Base-by-base conservation (phyloP, 2,888 invertebrate species). In the Falcaria lacertinaria region DNA sequence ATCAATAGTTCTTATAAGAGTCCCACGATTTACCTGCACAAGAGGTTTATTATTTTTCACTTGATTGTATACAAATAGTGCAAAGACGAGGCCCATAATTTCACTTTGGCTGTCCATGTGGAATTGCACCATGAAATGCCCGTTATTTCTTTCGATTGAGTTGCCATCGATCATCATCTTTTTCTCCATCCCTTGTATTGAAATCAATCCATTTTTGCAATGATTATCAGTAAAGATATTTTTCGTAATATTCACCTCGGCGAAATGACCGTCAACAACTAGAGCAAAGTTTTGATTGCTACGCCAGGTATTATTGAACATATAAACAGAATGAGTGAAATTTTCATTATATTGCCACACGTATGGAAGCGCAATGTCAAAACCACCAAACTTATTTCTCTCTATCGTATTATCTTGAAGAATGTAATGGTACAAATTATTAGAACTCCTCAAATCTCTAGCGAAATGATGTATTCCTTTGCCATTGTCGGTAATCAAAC, bases 321-420 rank as follows among this genome's bases (percentile, higher is more conserved):
- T 92, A 61, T 92, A 95, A 11, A 98, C 91, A 0, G 96, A 95
- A 83, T 98, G 98, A 0, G 97, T 97, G 62, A 95, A 96, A 70
- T 97, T 97, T 80, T 97, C 97, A 69, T 97, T 96, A 68, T 97
- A 97, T 63, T 97, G 94, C 97, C 97, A 97, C 1, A 98, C 98
- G 59, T 97, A 97, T 0, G 99, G 99, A 32, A 99, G 82, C 8
- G 94, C 92, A 3, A 99, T 91, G 64, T 96, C 94, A 54, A 99
- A 94, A 0, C 99, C 99, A 8, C 97, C 97, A 17, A 92, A 92
- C 46, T 90, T 90, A 68, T 98, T 99, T 52, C 95, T 91, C 70
- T 96, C 96, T 49, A 99, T 92, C 0, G 94, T 93, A 47, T 95
- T 95, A 64, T 97, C 95, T 74, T 95, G 95, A 38, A 98, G 79